Evolutionary conservation across 2,888 invertebrate genomes (phyloP), one percentile per base, ranked within the genome.

Genomic region (Drosophila infuscata): DNA sequence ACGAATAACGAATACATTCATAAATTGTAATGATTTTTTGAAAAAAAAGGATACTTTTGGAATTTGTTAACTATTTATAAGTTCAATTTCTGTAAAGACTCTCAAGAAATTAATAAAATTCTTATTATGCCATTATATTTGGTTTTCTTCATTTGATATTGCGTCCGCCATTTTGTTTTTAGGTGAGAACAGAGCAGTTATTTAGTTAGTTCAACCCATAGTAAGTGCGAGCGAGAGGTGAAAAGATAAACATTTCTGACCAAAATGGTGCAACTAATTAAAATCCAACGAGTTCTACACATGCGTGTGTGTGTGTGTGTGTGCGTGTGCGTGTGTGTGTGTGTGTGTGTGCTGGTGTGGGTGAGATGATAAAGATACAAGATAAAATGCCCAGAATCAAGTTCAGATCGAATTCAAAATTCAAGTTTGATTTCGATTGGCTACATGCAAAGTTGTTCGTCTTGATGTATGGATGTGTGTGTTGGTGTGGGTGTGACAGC

Each of bases 401-500:
- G 60, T 64, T 78, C 51, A 70, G 53, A 73, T 62, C 60, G 48
- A 58, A 79, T 64, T 73, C 68, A 63, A 72, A 63, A 25, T 79
- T 79, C 53, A 79, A 69, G 67, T 25, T 25, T 65, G 58, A 67
- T 64, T 79, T 63, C 36, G 56, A 76, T 76, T 80, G 76, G 73
- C 61, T 70, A 58, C 79, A 79, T 79, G 73, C 69, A 78, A 75
- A 61, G 59, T 52, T 57, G 49, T 51, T 67, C 65, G 38, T 62
- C 43, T 76, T 65, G 15, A 32, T 57, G 20, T 35, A 38, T 63
- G 53, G 59, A 17, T 71, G 43, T 58, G 25, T 43, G 29, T 38
- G 48, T 74, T 25, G 25, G 71, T 60, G 20, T 51, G 41, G 38
- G 63, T 69, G 48, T 60, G 54, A 30, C 49, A 61, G 60, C 54